Base-by-base conservation (phyloP, 2,797 vertebrate species). In the Molossus alvarezi region DNA sequence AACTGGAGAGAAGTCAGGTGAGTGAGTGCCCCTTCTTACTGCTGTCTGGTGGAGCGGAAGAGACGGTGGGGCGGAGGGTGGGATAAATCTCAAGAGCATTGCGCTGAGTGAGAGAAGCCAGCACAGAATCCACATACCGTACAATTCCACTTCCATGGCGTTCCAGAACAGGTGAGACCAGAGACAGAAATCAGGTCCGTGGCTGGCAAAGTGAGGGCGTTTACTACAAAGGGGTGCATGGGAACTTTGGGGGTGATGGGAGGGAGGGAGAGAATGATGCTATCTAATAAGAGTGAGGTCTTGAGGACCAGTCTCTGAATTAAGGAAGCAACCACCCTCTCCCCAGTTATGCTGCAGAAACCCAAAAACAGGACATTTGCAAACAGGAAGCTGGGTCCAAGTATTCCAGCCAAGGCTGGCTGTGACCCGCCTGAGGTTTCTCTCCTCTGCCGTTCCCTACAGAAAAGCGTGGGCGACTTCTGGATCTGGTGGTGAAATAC, bases 221-320 rank as follows among this genome's bases (percentile, higher is more conserved):
- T 73, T 13, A 51, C 53, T 37, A 51, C n/a, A 20, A n/a, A 53
- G 71, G 0, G 23, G 29, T 11, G 11, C 4, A 4, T 9, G 33
- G n/a, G 9, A 51, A 37, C 27, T 23, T 41, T 18, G 13, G 18
- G 21, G 15, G 11, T 33, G 71, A 14, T 0, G 5, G n/a, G 29
- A n/a, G 25, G 29, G 11, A 29, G 27, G 12, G 27, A 65, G 5
- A 29, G n/a, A 67, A 57, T 10, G 29, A 62, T 53, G n/a, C n/a
- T 57, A 3, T 11, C 51, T 45, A 60, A 27, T 7, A 25, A 48
- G 37, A n/a, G 8, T 48, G 21, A 86, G 86, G 23, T 48, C 29
- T 33, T 55, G 20, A 91, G 55, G 45, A 17, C 23, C n/a, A 83
- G 62, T 64, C 62, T 71, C 72, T 62, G 72, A 71, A 57, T 51